A percentile compares a stretch with the other conserved stretches of the same genome.
phyloP scores from a whole-genome alignment of 37 sponge, comb jelly and placozoan genomes.

The Mnemiopsis leidyi region DNA sequence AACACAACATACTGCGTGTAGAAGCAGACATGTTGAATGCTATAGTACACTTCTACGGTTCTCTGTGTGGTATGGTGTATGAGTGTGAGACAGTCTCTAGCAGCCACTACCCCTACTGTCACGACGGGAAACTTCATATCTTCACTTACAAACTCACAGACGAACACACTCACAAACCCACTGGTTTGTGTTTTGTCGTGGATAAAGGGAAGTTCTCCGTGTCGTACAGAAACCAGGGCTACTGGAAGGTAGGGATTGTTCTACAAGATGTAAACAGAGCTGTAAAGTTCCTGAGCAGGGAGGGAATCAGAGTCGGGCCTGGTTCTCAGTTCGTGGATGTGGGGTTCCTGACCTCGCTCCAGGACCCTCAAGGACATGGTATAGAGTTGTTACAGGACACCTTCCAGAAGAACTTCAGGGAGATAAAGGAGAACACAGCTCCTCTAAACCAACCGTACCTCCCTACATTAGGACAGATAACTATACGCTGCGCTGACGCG shows the following conservation, averaged over 20 bases:
- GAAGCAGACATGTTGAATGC: neutral
- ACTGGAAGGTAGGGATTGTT: constrained; percentile 21
- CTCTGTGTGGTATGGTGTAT: neutral
- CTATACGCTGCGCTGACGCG: neutral
- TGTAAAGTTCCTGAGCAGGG: neutral
- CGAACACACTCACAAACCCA: neutral
- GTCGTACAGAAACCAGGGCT: neutral
- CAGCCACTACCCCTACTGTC: neutral
- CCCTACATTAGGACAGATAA: neutral
- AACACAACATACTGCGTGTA: constrained; percentile 4
- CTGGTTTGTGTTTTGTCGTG: neutral
- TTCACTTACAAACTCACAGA: neutral
- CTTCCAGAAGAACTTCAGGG: neutral
- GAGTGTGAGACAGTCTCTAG: neutral
- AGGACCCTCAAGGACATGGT: neutral
- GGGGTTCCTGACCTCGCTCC: neutral
- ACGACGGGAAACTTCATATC: neutral
- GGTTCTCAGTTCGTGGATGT: constrained; percentile 22
- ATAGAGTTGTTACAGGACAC: constrained; percentile 1
- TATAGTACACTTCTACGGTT: neutral
- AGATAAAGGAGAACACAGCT: neutral
- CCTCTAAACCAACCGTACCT: neutral
- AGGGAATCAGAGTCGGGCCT: neutral
- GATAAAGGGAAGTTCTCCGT: neutral
- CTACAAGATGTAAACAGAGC: constrained; percentile 5